Base-by-base conservation (phyloP, 2,888 invertebrate genomes). In the Tribolium freemani region DNA sequence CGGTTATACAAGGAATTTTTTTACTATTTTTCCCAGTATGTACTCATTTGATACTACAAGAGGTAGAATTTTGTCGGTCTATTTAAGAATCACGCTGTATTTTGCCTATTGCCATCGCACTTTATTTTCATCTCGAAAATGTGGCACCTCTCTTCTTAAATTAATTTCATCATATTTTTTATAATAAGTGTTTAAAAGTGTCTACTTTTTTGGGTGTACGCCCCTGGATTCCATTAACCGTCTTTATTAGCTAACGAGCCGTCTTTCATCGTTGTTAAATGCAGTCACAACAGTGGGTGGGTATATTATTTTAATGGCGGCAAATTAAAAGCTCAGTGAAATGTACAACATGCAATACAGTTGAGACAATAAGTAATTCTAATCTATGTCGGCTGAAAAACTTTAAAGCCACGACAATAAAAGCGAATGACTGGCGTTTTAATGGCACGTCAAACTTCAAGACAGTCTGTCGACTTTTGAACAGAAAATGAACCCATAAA, bases 381-480 rank as follows among this genome's bases (percentile, higher is more conserved):
- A 58, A 50, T 50, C 30, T 30, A 48, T 9, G 11, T 38, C 30
- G 50, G 48, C 57, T 57, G 38, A 50, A 68, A 68, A 58, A 68
- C 21, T 60, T 38, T 57, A 10, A 51, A 66, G 54, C 56, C 11
- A 63, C 53, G 30, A 69, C 61, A 69, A 69, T 69, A 69, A 69
- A 69, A 61, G 60, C 61, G 53, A 63, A 63, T 70, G 69, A 70
- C 69, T 70, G 63, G 69, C 69, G 57, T 48, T 70, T 70, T 70
- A 70, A 70, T 69, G 20, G 69, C 38, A 69, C 69, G 69, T 69
- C 69, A 64, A 63, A 44, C 38, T 53, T 6, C 10, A 64, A 64
- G 57, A 57, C 64, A 48, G 68, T 50, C 61, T 53, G 69, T 69
- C 60, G 60, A 69, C 60, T 69, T 69, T 54, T 46, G 44, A 71